Percentiles rank a stretch among this genome's conserved stretches.
Evolutionary conservation across 2,113 vertebrate species (phyloP).

Genomic region (Stomatorhinus ivindoensis): DNA sequence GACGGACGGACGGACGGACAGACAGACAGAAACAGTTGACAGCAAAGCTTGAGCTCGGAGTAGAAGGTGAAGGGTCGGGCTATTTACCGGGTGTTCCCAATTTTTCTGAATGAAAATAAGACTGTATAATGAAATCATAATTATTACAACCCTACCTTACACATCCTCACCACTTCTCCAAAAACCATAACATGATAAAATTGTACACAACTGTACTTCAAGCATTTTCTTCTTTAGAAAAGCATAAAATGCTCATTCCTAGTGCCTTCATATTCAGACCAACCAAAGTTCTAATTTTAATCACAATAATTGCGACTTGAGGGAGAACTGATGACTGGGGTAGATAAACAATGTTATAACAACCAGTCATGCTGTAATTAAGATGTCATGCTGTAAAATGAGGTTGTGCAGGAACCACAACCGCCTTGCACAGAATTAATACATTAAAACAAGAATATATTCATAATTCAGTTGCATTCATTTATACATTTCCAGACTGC

Average conservation of each 20-base stretch:
- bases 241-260: neutral
- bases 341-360: constrained; percentile 16
- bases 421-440: constrained; percentile 6
- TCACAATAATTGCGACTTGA: constrained; percentile 14
- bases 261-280: neutral
- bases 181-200: neutral
- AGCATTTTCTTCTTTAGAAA: neutral
- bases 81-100: too few species aligned
- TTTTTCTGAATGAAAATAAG: too few species aligned
- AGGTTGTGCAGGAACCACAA: neutral
- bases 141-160: neutral
- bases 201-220: neutral
- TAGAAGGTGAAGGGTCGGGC: too few species aligned
- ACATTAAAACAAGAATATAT: constrained; percentile 19
- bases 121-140: neutral
- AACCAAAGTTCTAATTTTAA: constrained; percentile 20
- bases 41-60: too few species aligned
- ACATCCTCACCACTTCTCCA: neutral
- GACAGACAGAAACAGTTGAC: too few species aligned
- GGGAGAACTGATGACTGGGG: constrained; percentile 12
- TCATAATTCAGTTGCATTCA: neutral
- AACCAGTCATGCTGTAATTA: constrained; percentile 18
- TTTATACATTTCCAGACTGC: neutral
- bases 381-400: constrained; percentile 21
- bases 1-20: too few species aligned